Evolutionary conservation across 2,113 vertebrate genomes (phyloP).

Genomic region (Coptodon rendalli): DNA sequence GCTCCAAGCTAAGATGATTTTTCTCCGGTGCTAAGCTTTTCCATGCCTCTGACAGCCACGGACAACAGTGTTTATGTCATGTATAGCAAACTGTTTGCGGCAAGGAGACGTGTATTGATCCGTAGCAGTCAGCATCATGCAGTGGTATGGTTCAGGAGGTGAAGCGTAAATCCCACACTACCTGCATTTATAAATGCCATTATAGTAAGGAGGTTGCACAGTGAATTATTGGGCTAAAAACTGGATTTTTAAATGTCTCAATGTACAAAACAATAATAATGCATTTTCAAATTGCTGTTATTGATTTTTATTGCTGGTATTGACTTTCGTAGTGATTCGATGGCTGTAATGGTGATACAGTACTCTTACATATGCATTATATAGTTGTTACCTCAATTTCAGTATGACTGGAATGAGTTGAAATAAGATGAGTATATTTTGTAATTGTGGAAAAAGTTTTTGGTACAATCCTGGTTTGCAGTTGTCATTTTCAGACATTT

Average conservation of each 20-base stretch:
- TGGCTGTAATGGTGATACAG: constrained; percentile 15
- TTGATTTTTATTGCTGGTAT: not conserved
- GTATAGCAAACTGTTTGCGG: constrained; percentile 1
- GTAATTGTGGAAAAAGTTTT: not conserved
- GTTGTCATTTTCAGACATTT: not conserved
- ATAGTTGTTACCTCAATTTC: constrained; percentile 21
- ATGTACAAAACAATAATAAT: not conserved
- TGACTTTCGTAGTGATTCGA: not conserved
- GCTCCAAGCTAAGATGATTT: constrained; percentile 7
- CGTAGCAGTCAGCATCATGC: not conserved
- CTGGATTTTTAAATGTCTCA: not conserved
- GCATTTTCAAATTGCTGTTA: constrained; percentile 29
- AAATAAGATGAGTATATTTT: constrained; percentile 13
- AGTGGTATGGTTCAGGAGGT: not conserved
- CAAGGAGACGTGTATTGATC: constrained; percentile 5
- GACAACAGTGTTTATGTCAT: not conserved
- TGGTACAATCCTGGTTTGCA: not conserved
- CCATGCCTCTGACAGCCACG: constrained; percentile 11
- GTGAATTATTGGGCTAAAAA: not conserved
- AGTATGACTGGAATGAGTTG: not conserved
- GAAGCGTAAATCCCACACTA: not conserved
- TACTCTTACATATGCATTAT: constrained; percentile 12
- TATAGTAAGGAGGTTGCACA: not conserved
- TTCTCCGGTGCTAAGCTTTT: constrained; percentile 40
- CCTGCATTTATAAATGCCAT: not conserved